Evolutionary conservation across 2,888 invertebrate species (phyloP).

Genomic region (Phyllotreta striolata): DNA sequence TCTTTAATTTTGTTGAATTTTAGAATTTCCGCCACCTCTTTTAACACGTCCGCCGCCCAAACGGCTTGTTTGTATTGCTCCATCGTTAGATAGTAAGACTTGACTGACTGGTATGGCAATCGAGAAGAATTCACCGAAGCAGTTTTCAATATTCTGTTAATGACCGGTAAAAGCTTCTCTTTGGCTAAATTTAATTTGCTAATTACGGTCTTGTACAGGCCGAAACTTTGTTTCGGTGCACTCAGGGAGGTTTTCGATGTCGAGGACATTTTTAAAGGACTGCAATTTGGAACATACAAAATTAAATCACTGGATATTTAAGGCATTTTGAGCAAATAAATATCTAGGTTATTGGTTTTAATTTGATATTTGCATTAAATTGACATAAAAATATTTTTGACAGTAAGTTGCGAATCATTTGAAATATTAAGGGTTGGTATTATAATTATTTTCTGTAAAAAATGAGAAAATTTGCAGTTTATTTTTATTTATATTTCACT

Average conservation of each 20-base stretch:
- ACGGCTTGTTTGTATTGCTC: constrained; percentile 42
- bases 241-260: not conserved
- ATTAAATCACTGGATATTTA: too few species aligned
- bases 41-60: constrained; percentile 39
- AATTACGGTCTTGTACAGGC: constrained; percentile 20
- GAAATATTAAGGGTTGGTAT: too few species aligned
- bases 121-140: constrained; percentile 18
- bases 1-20: constrained; percentile 23
- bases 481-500: too few species aligned
- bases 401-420: too few species aligned
- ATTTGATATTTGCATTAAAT: too few species aligned
- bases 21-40: constrained; percentile 34
- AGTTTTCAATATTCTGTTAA: constrained; percentile 34
- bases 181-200: constrained; percentile 35
- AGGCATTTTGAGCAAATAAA: too few species aligned
- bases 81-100: constrained; percentile 34
- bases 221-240: constrained; percentile 2
- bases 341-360: too few species aligned
- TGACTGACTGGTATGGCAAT: constrained; percentile 4
- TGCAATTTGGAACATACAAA: not conserved
- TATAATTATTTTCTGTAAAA: too few species aligned
- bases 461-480: too few species aligned
- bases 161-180: constrained; percentile 36
- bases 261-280: not conserved
- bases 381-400: too few species aligned